phyloP scores from a whole-genome alignment of 30 jellyfish, hydroid and myxozoan species.

The Sanderia malayensis region DNA sequence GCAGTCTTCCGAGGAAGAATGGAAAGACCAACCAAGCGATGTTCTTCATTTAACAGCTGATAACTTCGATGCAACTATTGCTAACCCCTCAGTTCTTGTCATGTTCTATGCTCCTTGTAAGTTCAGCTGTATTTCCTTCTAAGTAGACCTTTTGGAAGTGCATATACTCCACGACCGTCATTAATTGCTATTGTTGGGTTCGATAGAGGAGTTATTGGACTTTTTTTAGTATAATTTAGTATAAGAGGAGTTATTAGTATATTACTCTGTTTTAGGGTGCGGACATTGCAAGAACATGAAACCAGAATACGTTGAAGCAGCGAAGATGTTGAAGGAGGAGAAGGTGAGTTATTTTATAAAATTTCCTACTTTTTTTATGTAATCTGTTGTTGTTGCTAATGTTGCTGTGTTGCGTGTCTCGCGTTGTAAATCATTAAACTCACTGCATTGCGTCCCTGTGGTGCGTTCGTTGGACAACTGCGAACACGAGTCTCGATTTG shows the following conservation, averaged over 20 bases:
- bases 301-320: slow-evolving; percentile 93
- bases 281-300: slow-evolving; percentile 95
- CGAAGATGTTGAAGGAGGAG: slow-evolving; percentile 71
- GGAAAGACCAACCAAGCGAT: slow-evolving; percentile 89
- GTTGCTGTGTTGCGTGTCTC: background rate
- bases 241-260: background rate
- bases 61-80: slow-evolving; percentile 63
- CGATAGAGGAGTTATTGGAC: background rate
- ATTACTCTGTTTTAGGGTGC: slow-evolving; percentile 70
- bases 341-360: slow-evolving; percentile 40
- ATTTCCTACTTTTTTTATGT: background rate
- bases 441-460: no score
- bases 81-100: slow-evolving; percentile 64
- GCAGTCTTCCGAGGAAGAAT: slow-evolving; percentile 68
- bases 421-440: no score
- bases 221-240: background rate
- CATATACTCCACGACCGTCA: background rate
- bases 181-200: background rate
- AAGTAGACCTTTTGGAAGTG: background rate
- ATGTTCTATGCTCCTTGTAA: slow-evolving; percentile 98
- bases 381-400: background rate
- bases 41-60: slow-evolving; percentile 78
- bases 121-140: slow-evolving; percentile 10
- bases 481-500: no score
- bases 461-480: no score